Evolutionary conservation across 2,113 vertebrate species (phyloP).

Genomic region (Struthidea cinerea): DNA sequence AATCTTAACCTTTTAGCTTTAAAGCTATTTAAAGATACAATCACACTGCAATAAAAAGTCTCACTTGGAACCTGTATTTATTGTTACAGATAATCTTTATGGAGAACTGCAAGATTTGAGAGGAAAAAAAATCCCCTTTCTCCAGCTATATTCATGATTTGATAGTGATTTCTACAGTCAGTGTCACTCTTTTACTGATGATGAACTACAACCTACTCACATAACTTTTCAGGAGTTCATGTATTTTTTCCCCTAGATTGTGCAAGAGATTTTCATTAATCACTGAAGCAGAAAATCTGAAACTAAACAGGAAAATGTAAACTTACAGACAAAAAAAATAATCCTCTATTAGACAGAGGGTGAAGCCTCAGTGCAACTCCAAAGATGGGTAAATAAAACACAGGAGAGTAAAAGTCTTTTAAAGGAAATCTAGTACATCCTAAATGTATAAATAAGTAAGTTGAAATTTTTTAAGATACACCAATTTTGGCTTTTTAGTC

Average conservation of each 20-base stretch:
- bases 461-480: background rate
- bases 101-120: background rate
- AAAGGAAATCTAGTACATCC: background rate
- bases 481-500: background rate
- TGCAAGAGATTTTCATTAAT: background rate
- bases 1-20: constrained; percentile 1
- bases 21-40: background rate
- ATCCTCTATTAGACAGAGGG: background rate
- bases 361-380: background rate
- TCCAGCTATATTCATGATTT: background rate
- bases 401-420: background rate
- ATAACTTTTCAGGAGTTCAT: background rate
- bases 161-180: background rate
- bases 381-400: background rate
- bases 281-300: background rate
- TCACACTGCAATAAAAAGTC: background rate
- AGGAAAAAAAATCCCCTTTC: background rate
- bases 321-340: background rate
- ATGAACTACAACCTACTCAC: background rate
- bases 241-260: background rate
- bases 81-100: background rate
- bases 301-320: background rate
- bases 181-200: background rate
- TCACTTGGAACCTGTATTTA: background rate
- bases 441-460: background rate